These are phyloP conservation scores for Hemicrepidius hirtus DNA, from an alignment of 2,888 invertebrate genomes.

Conservation along the genomic window DNA sequence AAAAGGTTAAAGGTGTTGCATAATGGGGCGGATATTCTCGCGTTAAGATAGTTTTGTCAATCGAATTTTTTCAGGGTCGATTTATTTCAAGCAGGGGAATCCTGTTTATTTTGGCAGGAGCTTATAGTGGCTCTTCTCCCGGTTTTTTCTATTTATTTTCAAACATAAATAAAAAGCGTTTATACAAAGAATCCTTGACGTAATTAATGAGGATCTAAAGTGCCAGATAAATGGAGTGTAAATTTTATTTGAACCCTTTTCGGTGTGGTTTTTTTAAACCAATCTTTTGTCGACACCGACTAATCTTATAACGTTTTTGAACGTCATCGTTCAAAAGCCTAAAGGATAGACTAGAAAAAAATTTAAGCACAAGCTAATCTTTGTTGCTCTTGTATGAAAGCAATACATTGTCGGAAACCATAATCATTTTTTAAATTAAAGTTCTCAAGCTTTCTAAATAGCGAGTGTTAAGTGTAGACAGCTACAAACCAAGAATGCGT, in stretches of 20 bases:
- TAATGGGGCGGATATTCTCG: background rate
- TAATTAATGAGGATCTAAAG: background rate
- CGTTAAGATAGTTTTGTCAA: background rate
- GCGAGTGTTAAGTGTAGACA: too few relatives aligned
- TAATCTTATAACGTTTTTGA: background rate
- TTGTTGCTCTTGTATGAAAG: too few relatives aligned
- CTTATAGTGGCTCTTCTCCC: background rate
- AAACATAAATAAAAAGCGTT: background rate
- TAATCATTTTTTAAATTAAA: too few relatives aligned
- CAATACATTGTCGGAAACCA: too few relatives aligned
- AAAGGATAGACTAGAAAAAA: too few relatives aligned
- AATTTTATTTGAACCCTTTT: background rate
- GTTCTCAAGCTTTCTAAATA: too few relatives aligned
- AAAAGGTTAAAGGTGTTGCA: background rate
- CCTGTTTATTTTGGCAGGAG: constrained; percentile 18
- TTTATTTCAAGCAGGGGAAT: constrained; percentile 11
- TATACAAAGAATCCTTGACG: background rate
- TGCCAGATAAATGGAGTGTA: background rate
- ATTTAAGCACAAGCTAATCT: background rate
- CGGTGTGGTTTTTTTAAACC: background rate
- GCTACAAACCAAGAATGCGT: too few relatives aligned
- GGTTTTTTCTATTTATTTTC: constrained; percentile 3
- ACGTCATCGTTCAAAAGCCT: background rate
- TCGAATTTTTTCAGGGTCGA: constrained; percentile 9
- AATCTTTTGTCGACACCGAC: background rate